Conservation (phyloP, 2,888 invertebrate genomes). For the Ethmia dodecea region DNA sequence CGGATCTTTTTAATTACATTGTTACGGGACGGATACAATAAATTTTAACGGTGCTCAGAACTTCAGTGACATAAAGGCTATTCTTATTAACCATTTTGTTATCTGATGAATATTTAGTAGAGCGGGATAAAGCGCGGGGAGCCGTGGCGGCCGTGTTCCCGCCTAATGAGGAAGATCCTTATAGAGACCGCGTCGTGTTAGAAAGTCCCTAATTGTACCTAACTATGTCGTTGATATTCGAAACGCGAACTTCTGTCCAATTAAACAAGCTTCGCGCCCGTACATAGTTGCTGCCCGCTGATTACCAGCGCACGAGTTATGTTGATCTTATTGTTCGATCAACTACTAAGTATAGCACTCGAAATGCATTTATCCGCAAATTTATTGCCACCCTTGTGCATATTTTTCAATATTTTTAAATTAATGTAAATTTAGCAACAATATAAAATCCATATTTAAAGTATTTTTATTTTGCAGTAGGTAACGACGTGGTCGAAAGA, state of each 20-base stretch:
- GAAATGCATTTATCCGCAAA: neutral
- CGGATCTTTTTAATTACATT: constrained; percentile 53
- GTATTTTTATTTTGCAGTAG: constrained; percentile 25
- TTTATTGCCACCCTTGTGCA: neutral
- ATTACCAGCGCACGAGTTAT: constrained; percentile 21
- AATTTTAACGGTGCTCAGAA: constrained; percentile 48
- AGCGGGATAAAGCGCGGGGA: constrained; percentile 32
- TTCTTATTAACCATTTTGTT: constrained; percentile 52
- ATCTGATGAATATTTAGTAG: constrained; percentile 64
- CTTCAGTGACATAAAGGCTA: constrained; percentile 48
- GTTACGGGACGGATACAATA: constrained; percentile 43
- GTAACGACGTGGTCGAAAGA: constrained; percentile 30
- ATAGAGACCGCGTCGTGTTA: constrained; percentile 53
- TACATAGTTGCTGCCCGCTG: constrained; percentile 17
- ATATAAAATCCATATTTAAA: constrained; percentile 11
- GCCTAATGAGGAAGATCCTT: constrained; percentile 63
- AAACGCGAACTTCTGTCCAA: constrained; percentile 48
- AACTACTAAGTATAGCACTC: constrained; percentile 1
- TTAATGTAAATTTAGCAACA: constrained; percentile 14
- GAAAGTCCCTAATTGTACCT: constrained; percentile 64
- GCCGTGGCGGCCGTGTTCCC: constrained; percentile 42
- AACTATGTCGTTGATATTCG: constrained; percentile 61
- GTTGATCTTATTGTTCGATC: constrained; percentile 17
- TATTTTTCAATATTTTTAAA: constrained; percentile 11
- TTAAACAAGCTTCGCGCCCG: constrained; percentile 41